These are phyloP conservation scores for Agelas oroides DNA, from an alignment of 37 sponge, comb jelly and placozoan genomes.

Conservation along the genomic window DNA sequence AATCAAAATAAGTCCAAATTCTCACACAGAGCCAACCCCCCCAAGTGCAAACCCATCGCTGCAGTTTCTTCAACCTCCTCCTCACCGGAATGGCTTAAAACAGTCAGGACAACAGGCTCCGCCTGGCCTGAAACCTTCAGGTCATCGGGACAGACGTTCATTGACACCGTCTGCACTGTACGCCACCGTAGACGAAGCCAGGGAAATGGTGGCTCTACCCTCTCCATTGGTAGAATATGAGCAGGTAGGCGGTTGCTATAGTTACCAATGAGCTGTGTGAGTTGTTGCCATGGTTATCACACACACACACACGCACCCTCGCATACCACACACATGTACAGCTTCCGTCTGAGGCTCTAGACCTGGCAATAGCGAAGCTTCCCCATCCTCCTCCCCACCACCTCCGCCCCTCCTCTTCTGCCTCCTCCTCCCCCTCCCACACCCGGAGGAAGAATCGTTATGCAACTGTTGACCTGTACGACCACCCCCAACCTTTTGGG, in stretches of 20 bases:
- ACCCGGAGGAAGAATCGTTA: neutral
- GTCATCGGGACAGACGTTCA: neutral
- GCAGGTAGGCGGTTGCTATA: neutral
- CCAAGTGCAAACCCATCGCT: too few relatives aligned
- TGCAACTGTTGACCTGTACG: neutral
- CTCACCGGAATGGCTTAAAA: too few relatives aligned
- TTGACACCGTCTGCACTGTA: neutral
- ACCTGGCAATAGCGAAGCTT: slow-evolving; percentile 13
- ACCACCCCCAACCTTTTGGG: neutral
- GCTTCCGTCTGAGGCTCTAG: neutral
- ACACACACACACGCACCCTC: too few relatives aligned
- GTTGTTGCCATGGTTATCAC: too few relatives aligned
- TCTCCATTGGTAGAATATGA: slow-evolving; percentile 42
- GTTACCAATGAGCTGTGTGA: too few relatives aligned
- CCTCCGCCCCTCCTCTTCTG: neutral
- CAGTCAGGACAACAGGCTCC: too few relatives aligned
- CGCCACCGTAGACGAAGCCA: slow-evolving; percentile 21
- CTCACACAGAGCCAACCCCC: too few relatives aligned
- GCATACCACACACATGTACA: too few relatives aligned
- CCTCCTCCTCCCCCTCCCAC: neutral
- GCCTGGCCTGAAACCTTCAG: neutral
- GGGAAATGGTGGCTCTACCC: slow-evolving; percentile 4
- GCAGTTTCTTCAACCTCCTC: too few relatives aligned
- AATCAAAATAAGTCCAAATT: too few relatives aligned
- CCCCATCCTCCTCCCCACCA: slow-evolving; percentile 11